phyloP scores from a whole-genome alignment of 2,113 vertebrate species.

The Morone chrysops region DNA sequence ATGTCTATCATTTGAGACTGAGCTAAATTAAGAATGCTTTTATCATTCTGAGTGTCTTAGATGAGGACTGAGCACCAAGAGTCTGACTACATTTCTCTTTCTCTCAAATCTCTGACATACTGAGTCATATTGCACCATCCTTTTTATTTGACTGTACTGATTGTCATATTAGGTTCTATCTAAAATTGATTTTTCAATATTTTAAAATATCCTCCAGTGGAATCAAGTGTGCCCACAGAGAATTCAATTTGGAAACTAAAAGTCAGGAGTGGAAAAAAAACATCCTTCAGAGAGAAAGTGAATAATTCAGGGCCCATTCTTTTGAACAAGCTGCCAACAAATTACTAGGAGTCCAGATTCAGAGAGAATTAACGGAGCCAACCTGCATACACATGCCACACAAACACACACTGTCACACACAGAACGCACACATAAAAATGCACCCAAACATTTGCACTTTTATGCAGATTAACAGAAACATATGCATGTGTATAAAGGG shows the following conservation, averaged over 20 bases:
- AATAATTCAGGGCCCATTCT: constrained; percentile 65
- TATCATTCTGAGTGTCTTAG: constrained; percentile 24
- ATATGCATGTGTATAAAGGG: not conserved
- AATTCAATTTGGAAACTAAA: constrained; percentile 57
- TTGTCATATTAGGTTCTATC: constrained; percentile 38
- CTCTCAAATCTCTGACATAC: constrained; percentile 18
- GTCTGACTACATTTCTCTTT: constrained; percentile 1
- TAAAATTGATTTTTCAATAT: constrained; percentile 52
- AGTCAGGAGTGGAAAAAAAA: constrained; percentile 14
- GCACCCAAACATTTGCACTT: not conserved
- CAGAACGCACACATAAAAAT: not conserved
- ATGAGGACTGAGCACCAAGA: constrained; percentile 8
- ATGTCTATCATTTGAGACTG: constrained; percentile 19
- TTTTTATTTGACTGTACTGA: constrained; percentile 33
- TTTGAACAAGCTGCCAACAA: constrained; percentile 58
- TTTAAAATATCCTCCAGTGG: constrained; percentile 42
- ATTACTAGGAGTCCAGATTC: constrained; percentile 39
- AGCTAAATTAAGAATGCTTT: constrained; percentile 32
- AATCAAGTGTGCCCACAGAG: constrained; percentile 33
- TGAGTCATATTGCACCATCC: not conserved
- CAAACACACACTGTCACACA: not conserved
- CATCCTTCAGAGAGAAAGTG: constrained; percentile 36
- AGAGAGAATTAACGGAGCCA: constrained; percentile 27
- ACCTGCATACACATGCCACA: constrained; percentile 20
- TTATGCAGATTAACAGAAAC: not conserved